phyloP scores from a whole-genome alignment of 2,797 vertebrate species.

The Poecilia gillii region DNA sequence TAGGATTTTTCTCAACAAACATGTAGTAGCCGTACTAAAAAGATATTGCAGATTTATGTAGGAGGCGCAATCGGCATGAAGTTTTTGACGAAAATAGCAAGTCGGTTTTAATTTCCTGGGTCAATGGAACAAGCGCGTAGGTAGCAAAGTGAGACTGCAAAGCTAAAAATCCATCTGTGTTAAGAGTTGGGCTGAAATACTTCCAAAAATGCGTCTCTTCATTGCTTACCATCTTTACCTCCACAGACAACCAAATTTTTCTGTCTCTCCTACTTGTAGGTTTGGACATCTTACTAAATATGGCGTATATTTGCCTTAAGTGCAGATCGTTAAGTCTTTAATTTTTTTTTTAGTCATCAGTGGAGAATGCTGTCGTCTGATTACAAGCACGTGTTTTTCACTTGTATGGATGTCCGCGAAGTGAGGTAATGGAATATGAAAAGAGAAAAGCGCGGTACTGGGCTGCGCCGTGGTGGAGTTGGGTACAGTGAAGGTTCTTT shows the following conservation, averaged over 20 bases:
- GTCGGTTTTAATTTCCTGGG: constrained; percentile 57
- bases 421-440: constrained; percentile 74
- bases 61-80: constrained; percentile 65
- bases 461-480: constrained; percentile 34
- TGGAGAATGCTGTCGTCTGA: constrained; percentile 59
- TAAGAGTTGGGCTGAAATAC: constrained; percentile 22
- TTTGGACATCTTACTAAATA: constrained; percentile 45
- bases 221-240: constrained; percentile 17
- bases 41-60: constrained; percentile 48
- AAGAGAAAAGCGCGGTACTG: constrained; percentile 24
- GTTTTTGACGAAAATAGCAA: constrained; percentile 58
- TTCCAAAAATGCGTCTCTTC: constrained; percentile 16
- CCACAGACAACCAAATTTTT: constrained; percentile 29
- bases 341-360: constrained; percentile 69
- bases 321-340: constrained; percentile 52
- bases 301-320: constrained; percentile 54
- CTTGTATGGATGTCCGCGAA: constrained; percentile 45
- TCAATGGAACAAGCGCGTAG: constrained; percentile 60
- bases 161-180: constrained; percentile 39
- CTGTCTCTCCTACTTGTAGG: constrained; percentile 35
- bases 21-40: constrained; percentile 35
- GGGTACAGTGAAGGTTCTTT: constrained; percentile 21
- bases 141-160: constrained; percentile 41
- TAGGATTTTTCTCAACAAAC: constrained; percentile 31
- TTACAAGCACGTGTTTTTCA: constrained; percentile 70